Evolutionary conservation across 2,888 invertebrate genomes (phyloP).

Genomic region (Eremobia ochroleuca): DNA sequence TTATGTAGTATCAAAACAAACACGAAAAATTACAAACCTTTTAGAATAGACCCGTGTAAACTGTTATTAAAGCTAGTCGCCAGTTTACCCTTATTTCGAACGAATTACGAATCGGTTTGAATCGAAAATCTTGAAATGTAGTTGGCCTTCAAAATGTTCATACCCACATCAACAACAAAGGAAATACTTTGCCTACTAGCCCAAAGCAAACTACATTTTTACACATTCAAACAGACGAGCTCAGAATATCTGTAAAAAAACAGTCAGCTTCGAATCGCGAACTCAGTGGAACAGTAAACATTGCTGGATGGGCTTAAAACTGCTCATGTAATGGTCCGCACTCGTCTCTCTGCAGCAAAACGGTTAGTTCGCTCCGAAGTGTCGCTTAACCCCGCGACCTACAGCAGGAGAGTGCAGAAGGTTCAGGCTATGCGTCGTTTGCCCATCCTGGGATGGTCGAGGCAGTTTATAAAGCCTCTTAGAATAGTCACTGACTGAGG

Average conservation of each 20-base stretch:
- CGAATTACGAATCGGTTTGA: background rate
- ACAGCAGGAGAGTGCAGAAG: background rate
- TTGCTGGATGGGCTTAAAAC: constrained; percentile 56
- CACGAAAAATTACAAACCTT: background rate
- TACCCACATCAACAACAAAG: too few species aligned
- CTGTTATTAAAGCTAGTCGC: background rate
- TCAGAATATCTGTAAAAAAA: constrained; percentile 16
- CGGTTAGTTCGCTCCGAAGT: constrained; percentile 13
- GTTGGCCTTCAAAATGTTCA: background rate
- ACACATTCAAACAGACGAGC: background rate
- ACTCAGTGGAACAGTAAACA: constrained; percentile 47
- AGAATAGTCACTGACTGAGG: background rate
- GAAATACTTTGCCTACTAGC: background rate
- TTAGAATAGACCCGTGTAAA: background rate
- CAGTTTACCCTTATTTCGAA: background rate
- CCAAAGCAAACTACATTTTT: background rate
- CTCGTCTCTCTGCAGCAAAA: constrained; percentile 36
- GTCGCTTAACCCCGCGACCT: constrained; percentile 39
- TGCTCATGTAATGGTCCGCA: constrained; percentile 49
- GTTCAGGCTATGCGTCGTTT: background rate
- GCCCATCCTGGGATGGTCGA: background rate
- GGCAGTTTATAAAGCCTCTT: too few species aligned
- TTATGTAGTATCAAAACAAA: background rate
- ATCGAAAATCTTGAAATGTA: background rate
- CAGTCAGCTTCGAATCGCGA: constrained; percentile 5